Conservation (phyloP, 2,888 invertebrate species). For the Lottia gigantea region DNA sequence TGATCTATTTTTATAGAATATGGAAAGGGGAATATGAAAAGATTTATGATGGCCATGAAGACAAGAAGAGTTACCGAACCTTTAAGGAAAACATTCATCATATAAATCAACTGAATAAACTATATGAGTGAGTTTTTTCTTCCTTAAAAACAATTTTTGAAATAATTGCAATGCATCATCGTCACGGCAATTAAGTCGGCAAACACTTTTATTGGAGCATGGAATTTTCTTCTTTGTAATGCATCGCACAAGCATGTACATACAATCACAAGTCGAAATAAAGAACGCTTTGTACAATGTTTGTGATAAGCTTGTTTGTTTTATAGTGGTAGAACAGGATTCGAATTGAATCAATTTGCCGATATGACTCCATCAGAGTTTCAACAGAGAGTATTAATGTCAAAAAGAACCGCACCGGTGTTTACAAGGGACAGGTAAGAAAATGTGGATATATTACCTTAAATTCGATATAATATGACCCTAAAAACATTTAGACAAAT, state of each 20-base stretch:
- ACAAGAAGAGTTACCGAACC: neutral
- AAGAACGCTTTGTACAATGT: too few relatives aligned
- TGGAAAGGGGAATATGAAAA: conserved; percentile 15
- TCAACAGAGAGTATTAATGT: conserved; percentile 46
- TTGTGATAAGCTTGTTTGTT: too few relatives aligned
- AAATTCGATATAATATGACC: too few relatives aligned
- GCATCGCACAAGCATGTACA: too few relatives aligned
- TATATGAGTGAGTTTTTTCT: conserved; percentile 5
- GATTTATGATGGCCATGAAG: conserved; percentile 9
- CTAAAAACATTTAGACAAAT: too few relatives aligned
- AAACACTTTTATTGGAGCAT: too few relatives aligned
- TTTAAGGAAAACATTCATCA: conserved; percentile 13
- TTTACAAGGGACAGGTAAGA: conserved; percentile 42
- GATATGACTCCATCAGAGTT: conserved; percentile 55
- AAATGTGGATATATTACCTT: too few relatives aligned
- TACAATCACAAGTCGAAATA: too few relatives aligned
- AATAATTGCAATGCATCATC: neutral
- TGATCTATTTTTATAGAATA: conserved; percentile 11
- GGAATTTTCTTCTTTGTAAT: too few relatives aligned
- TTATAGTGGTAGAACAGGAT: conserved; percentile 46
- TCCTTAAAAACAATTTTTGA: neutral
- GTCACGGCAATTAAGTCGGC: too few relatives aligned
- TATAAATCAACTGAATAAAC: conserved; percentile 12
- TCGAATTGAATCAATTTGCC: conserved; percentile 55
- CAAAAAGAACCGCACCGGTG: conserved; percentile 37